These are phyloP conservation scores for Brachionus plicatilis DNA, from an alignment of 1,140 invertebrate genomes.

Conservation along the genomic window DNA sequence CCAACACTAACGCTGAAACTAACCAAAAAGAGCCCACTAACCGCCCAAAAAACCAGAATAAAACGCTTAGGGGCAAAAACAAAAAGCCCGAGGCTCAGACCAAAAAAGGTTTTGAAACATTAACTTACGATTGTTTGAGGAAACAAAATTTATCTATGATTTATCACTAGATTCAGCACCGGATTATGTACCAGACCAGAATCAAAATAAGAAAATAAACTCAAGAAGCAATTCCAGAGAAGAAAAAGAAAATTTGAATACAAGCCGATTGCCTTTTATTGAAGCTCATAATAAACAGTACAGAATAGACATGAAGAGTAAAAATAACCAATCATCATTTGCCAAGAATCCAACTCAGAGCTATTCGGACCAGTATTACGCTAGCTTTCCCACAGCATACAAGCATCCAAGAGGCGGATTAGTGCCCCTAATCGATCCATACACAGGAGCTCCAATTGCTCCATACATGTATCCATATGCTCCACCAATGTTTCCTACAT, in stretches of 20 bases:
- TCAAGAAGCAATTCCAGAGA: background rate
- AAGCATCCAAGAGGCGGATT: background rate
- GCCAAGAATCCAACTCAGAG: conserved; percentile 37
- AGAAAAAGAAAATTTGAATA: background rate
- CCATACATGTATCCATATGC: background rate
- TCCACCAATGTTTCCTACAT: background rate
- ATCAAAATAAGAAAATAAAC: background rate
- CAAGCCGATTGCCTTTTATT: background rate
- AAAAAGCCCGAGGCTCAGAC: background rate
- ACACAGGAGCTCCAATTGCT: background rate
- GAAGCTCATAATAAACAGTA: conserved; percentile 15
- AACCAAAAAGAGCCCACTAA: background rate
- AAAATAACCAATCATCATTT: conserved; percentile 37
- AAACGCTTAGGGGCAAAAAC: background rate
- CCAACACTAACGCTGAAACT: background rate
- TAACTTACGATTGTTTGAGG: background rate
- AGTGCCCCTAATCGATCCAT: background rate
- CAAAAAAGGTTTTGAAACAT: background rate
- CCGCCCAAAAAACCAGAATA: background rate
- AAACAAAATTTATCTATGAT: background rate
- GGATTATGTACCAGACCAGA: background rate
- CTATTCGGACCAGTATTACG: conserved; percentile 30
- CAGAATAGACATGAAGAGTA: conserved; percentile 4
- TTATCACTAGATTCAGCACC: background rate
- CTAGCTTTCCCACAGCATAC: background rate